phyloP scores from a whole-genome alignment of 2,797 vertebrate species.

The Myoxocephalus aenaeus region DNA sequence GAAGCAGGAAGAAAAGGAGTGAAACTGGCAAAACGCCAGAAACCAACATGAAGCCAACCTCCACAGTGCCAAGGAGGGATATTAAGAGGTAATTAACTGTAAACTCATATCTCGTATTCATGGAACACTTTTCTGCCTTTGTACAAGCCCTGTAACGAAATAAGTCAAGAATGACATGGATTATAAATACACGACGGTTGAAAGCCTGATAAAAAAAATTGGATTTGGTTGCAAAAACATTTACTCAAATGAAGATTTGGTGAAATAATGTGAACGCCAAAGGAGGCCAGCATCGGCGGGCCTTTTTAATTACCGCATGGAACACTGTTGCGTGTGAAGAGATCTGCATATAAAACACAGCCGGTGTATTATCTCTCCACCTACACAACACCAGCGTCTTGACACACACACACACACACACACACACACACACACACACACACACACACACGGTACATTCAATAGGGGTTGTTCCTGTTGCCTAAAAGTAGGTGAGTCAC shows the following conservation, averaged over 20 bases:
- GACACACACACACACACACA: neutral
- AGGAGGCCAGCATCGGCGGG: neutral
- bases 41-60: neutral
- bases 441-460: neutral
- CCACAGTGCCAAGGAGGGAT: neutral
- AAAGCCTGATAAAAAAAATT: no score
- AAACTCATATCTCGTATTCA: no score
- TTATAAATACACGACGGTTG: neutral
- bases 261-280: neutral
- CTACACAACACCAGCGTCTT: constrained; percentile 17
- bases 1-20: neutral
- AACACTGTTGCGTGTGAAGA: neutral
- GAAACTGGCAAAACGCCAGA: neutral
- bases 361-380: neutral
- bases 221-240: neutral
- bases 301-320: neutral
- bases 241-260: no score
- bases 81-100: neutral
- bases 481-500: constrained; percentile 45
- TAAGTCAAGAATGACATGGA: neutral
- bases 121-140: neutral
- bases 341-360: neutral
- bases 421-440: neutral
- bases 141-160: neutral
- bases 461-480: constrained; percentile 13